A percentile compares a stretch with the other conserved stretches of the same genome.
Conservation (phyloP, 2,888 invertebrate species). For the Tanypteryx hageni region DNA sequence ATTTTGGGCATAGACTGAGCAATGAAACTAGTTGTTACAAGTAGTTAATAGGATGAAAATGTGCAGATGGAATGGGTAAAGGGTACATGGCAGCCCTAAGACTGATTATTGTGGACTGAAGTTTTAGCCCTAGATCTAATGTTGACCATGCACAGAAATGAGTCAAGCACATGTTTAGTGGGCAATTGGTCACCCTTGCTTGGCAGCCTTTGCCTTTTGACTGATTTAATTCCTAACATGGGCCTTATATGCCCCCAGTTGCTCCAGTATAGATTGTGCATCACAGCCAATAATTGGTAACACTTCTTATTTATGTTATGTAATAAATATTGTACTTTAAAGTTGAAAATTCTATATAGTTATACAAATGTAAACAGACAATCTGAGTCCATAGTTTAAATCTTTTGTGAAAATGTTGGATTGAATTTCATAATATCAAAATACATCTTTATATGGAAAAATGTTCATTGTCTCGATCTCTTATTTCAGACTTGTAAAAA, state of each 20-base stretch:
- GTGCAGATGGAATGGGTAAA: neutral
- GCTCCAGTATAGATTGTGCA: slow-evolving; percentile 44
- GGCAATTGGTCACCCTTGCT: slow-evolving; percentile 48
- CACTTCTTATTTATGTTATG: slow-evolving; percentile 50
- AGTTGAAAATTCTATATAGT: slow-evolving; percentile 47
- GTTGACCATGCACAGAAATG: slow-evolving; percentile 49
- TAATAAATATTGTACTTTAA: slow-evolving; percentile 49
- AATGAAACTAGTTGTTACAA: neutral
- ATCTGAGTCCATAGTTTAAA: slow-evolving; percentile 28
- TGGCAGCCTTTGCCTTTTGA: slow-evolving; percentile 57
- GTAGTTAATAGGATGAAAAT: neutral
- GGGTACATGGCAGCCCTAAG: slow-evolving; percentile 41
- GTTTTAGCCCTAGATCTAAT: slow-evolving; percentile 34
- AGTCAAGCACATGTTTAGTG: slow-evolving; percentile 50
- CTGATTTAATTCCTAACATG: slow-evolving; percentile 52
- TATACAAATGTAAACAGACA: slow-evolving; percentile 32
- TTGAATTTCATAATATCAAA: slow-evolving; percentile 23
- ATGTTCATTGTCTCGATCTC: slow-evolving; percentile 48
- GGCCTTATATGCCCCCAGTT: neutral
- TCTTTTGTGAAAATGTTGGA: slow-evolving; percentile 45
- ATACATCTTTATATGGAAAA: slow-evolving; percentile 30
- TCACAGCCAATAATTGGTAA: slow-evolving; percentile 38
- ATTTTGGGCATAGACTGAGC: slow-evolving; percentile 26
- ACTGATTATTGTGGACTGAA: slow-evolving; percentile 61
- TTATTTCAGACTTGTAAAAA: slow-evolving; percentile 27